Base-by-base conservation (phyloP, 2,797 vertebrate genomes). In the Luscinia megarhynchos region DNA sequence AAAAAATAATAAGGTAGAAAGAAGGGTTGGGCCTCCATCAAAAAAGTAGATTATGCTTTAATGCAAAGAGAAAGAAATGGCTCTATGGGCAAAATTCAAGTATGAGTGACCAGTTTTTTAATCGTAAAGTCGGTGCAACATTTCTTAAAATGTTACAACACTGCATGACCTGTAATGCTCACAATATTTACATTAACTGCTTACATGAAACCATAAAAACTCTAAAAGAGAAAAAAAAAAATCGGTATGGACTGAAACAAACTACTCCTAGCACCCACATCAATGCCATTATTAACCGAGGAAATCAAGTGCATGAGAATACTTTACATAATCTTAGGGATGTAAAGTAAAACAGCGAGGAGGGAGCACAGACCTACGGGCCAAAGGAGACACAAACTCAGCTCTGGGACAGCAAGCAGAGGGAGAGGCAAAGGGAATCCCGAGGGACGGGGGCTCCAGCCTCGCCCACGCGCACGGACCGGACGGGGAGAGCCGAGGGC, bases 111-210 rank as follows among this genome's bases (percentile, higher is more conserved):
- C 99, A 99, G 98, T 97, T 99, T 98, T 99, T 99, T 99, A 99
- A 99, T 99, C 97, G 97, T 98, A 99, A 99, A 98, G 98, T 99
- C 97, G 98, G 99, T 99, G 99, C 98, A 99, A 99, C 99, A 99
- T 99, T 99, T 97, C 97, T 98, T 98, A 98, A 98, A 99, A 99
- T 99, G 99, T 99, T 98, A 98, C 98, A 99, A 98, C 98, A 99
- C 98, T 98, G 98, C 98, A 99, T 98, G 98, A 99, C 98, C 98
- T 99, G 98, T 98, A 98, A 99, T 97, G 98, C 98, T 99, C 98
- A 99, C 98, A 98, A 98, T 99, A 99, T 99, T 99, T 99, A 99
- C 98, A 99, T 98, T 97, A 98, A 99, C 97, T 98, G 98, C 98
- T 98, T 98, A 99, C 98, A 99, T 89, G 97, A 99, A 99, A 98